These are phyloP conservation scores for Eupithecia tripunctaria DNA, from an alignment of 2,888 invertebrate genomes.

Conservation along the genomic window DNA sequence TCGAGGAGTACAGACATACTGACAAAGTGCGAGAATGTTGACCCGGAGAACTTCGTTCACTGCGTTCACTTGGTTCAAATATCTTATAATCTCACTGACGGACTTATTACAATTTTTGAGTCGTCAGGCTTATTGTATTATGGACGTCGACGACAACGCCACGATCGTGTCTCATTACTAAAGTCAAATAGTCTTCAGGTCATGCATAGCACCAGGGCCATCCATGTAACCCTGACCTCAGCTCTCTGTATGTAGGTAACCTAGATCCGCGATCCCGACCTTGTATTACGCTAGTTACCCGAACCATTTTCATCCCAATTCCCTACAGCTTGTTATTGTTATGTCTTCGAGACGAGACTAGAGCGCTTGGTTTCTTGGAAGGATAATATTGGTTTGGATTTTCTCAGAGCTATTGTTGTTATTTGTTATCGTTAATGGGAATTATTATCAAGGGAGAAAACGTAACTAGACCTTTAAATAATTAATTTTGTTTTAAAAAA, in stretches of 20 bases:
- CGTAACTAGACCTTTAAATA: too few relatives aligned
- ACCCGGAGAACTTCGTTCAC: too few relatives aligned
- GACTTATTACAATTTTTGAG: too few relatives aligned
- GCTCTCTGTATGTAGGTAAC: constrained; percentile 46
- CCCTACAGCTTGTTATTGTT: constrained; percentile 13
- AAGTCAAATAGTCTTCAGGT: too few relatives aligned
- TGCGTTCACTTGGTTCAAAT: too few relatives aligned
- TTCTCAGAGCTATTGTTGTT: not conserved
- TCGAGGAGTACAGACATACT: too few relatives aligned
- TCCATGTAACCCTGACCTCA: constrained; percentile 45
- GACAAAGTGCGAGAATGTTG: too few relatives aligned
- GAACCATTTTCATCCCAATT: not conserved
- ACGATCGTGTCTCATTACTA: too few relatives aligned
- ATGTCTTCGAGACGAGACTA: not conserved
- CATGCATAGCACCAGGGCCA: constrained; percentile 3
- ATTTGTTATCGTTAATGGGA: not conserved
- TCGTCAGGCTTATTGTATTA: too few relatives aligned
- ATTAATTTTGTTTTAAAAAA: too few relatives aligned
- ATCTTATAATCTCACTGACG: too few relatives aligned
- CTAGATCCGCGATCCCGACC: constrained; percentile 22
- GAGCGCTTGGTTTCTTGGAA: constrained; percentile 5
- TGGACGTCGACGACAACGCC: too few relatives aligned
- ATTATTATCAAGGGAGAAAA: not conserved
- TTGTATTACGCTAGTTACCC: constrained; percentile 18
- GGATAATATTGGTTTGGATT: not conserved